Conservation (phyloP, 2,113 vertebrate genomes). For the Pardalotus punctatus region DNA sequence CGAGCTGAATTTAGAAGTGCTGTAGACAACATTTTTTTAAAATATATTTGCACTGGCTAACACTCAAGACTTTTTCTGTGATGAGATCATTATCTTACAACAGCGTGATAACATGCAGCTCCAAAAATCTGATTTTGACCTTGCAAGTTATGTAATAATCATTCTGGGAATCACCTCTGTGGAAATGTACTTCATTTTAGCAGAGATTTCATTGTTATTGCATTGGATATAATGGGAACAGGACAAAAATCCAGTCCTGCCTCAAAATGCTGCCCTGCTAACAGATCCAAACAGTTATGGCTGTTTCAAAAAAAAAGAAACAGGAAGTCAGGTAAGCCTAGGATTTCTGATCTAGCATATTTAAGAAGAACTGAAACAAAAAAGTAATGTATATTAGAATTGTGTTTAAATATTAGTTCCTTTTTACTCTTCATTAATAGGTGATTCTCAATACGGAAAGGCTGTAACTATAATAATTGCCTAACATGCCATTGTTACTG, state of each 20-base stretch:
- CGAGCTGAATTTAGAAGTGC: not conserved
- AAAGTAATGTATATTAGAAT: not conserved
- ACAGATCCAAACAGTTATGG: not conserved
- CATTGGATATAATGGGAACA: not conserved
- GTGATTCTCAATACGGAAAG: not conserved
- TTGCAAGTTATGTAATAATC: not conserved
- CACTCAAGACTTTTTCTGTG: not conserved
- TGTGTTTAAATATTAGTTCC: not conserved
- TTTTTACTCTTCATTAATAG: not conserved
- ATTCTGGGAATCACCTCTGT: not conserved
- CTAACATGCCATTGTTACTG: not conserved
- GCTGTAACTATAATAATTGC: not conserved
- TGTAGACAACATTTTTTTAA: not conserved
- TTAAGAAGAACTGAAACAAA: not conserved
- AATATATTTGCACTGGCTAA: not conserved
- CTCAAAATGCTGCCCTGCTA: not conserved
- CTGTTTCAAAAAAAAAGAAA: not conserved
- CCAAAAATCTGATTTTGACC: not conserved
- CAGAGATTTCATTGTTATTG: not conserved
- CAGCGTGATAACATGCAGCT: not conserved
- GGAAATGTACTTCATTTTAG: not conserved
- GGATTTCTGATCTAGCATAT: not conserved
- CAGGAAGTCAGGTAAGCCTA: not conserved
- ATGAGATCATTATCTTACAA: not conserved
- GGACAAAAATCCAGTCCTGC: not conserved